Percentiles rank a stretch among this genome's conserved stretches.
Conservation (phyloP, 1,140 invertebrate genomes). For the Drosophila burlai region DNA sequence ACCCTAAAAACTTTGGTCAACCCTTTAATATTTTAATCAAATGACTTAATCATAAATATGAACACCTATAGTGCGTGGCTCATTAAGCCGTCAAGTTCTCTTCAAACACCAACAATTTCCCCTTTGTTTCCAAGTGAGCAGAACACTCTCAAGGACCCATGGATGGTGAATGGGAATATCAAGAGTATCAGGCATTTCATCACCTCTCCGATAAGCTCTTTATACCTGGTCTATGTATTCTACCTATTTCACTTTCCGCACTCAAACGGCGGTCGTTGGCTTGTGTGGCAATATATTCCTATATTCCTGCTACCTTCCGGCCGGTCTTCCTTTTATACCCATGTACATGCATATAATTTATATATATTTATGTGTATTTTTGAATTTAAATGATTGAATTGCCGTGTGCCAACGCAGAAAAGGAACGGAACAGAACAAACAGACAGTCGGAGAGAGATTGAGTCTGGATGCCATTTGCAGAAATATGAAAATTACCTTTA, state of each 20-base stretch:
- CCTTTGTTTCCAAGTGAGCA: slow-evolving; percentile 17
- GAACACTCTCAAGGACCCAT: background rate
- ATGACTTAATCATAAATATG: background rate
- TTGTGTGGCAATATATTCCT: slow-evolving; percentile 47
- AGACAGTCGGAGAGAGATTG: slow-evolving; percentile 7
- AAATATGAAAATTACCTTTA: slow-evolving; percentile 83
- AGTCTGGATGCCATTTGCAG: slow-evolving; percentile 61
- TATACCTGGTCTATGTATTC: slow-evolving; percentile 12
- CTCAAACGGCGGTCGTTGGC: slow-evolving; percentile 43
- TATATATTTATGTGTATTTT: slow-evolving; percentile 75
- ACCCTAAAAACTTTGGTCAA: background rate
- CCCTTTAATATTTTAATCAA: background rate
- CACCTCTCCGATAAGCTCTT: slow-evolving; percentile 39
- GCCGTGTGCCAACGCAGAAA: slow-evolving; percentile 40
- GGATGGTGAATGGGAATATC: slow-evolving; percentile 16
- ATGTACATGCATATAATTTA: slow-evolving; percentile 39
- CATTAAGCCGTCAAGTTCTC: slow-evolving; percentile 27
- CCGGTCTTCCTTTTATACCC: slow-evolving; percentile 5
- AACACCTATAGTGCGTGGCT: slow-evolving; percentile 5
- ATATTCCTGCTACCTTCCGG: slow-evolving; percentile 20
- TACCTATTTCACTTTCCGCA: slow-evolving; percentile 35
- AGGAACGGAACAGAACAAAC: slow-evolving; percentile 28
- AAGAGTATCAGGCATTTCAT: slow-evolving; percentile 55
- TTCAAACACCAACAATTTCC: slow-evolving; percentile 23
- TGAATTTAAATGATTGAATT: slow-evolving; percentile 81